phyloP scores from a whole-genome alignment of 2,113 vertebrate genomes.

The Arvicanthis niloticus region DNA sequence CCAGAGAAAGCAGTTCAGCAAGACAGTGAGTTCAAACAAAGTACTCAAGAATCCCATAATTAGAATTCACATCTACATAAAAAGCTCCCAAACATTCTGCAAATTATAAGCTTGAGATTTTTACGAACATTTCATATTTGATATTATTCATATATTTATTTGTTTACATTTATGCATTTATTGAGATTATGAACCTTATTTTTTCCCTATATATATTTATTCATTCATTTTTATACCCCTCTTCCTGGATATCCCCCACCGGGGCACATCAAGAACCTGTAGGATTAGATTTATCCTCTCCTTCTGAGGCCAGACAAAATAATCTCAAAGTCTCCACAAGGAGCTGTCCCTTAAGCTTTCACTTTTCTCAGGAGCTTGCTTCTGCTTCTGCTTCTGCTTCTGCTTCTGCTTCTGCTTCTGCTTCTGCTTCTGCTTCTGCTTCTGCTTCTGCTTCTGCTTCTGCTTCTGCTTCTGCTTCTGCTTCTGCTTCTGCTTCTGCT shows the following conservation, averaged over 20 bases:
- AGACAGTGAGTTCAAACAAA: not conserved
- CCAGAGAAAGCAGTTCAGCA: fast-evolving
- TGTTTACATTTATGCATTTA: too few relatives aligned
- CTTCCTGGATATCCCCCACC: not conserved
- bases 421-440: too few relatives aligned
- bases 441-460: too few relatives aligned
- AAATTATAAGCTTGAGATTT: not conserved
- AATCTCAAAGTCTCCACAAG: too few relatives aligned
- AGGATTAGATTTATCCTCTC: not conserved
- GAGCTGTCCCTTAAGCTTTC: too few relatives aligned
- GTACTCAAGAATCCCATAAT: not conserved
- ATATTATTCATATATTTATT: not conserved
- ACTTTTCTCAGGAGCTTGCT: too few relatives aligned
- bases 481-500: too few relatives aligned
- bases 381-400: too few relatives aligned
- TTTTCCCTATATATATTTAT: too few relatives aligned
- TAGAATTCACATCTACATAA: not conserved
- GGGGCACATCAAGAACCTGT: not conserved
- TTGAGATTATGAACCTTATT: not conserved
- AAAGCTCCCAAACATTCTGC: not conserved
- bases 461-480: too few relatives aligned
- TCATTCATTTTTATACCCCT: not conserved
- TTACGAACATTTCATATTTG: not conserved
- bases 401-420: too few relatives aligned
- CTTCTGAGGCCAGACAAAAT: not conserved